A percentile compares a stretch with the other conserved stretches of the same genome.
Conservation (phyloP, 2,888 invertebrate genomes). For the Pyrrhosoma nymphula region DNA sequence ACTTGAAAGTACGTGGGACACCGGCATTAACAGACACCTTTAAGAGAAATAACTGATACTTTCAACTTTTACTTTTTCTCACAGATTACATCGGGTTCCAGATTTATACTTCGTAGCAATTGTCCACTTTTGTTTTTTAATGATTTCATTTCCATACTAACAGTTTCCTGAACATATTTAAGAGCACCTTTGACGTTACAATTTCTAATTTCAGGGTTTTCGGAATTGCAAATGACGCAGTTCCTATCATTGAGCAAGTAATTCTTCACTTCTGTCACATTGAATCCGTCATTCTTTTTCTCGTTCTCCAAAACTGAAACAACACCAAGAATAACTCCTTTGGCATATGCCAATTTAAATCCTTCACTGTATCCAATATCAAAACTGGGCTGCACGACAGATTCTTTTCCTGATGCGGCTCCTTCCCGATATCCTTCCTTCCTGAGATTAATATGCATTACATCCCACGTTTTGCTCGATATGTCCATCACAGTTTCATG, state of each 20-base stretch:
- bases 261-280: not conserved
- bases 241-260: not conserved
- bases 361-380: not conserved
- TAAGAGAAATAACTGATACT: no score
- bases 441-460: not conserved
- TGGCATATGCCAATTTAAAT: not conserved
- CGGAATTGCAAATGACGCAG: not conserved
- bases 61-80: not conserved
- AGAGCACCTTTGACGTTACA: not conserved
- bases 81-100: not conserved
- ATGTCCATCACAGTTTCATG: not conserved
- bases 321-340: not conserved
- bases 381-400: not conserved
- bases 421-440: conserved; percentile 14
- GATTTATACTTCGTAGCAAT: not conserved
- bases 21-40: no score
- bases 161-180: not conserved
- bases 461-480: not conserved
- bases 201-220: not conserved
- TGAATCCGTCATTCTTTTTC: not conserved
- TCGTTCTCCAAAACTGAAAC: not conserved
- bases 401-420: not conserved
- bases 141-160: not conserved
- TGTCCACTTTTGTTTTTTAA: not conserved
- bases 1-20: no score